Evolutionary conservation across 1,140 invertebrate species (phyloP), one percentile per base, ranked within the genome.

Genomic region (Pseudomyrmex gracilis): DNA sequence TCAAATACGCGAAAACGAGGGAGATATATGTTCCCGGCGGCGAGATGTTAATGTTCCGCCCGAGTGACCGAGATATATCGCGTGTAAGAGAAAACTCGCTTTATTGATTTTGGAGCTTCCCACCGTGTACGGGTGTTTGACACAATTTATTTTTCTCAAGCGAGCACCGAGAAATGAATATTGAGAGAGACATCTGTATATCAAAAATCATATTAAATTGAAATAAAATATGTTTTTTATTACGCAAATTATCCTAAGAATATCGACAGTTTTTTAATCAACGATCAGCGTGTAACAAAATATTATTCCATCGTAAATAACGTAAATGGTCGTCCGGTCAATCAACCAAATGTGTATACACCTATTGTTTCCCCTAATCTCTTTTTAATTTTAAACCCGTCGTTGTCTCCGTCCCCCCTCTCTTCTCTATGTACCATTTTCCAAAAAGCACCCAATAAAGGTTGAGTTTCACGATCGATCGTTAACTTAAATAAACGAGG

Each of bases 401-500:
- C 51, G 20, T 53, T 58, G 43, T 71, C 66, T 17, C 34, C 22
- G 15, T 45, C 43, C 58, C 34, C 43, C 58, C 34, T 34, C 34
- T 34, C 4, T 34, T 0, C 5, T 5, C 34, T 0, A 34, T 43
- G 9, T 67, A 51, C n/a, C n/a, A 20, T 13, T 60, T 49, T 74
- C 60, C 82, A 87, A 86, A 88, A 90, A 89, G 90, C 89, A 90
- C 91, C 90, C 90, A 92, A 92, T 92, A 92, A 92, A 92, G 90
- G 89, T 91, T 91, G 84, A 90, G 90, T 83, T 92, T 92, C 92
- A 92, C 88, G 91, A 92, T 86, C 86, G 89, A 91, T 92, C 92
- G 90, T 93, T 93, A 92, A 92, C 89, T 91, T 92, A 92, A 92
- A 92, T 92, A 92, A 92, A 92, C 91, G 91, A 92, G 90, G 85